phyloP scores from a whole-genome alignment of 2,113 vertebrate genomes.

The Embiotoca jacksoni region DNA sequence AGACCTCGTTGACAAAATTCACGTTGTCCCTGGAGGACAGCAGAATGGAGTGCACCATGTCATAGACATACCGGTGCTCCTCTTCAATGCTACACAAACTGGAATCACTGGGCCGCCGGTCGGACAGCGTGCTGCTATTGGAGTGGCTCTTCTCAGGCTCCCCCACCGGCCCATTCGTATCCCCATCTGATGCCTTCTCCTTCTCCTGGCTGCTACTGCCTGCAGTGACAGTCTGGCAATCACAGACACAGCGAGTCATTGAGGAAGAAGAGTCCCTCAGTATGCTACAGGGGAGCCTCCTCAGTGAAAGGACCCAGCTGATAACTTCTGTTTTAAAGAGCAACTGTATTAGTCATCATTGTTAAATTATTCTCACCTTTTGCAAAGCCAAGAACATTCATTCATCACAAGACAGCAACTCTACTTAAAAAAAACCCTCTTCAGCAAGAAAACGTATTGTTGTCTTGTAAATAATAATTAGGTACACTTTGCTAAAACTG shows the following conservation, averaged over 20 bases:
- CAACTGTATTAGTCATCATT: not conserved
- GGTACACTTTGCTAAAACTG: not conserved
- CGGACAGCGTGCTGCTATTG: conserved; percentile 92
- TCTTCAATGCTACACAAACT: conserved; percentile 97
- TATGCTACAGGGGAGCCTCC: not conserved
- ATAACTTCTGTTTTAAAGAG: not conserved
- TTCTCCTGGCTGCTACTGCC: conserved; percentile 86
- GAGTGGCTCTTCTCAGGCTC: conserved; percentile 92
- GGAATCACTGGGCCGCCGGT: conserved; percentile 90
- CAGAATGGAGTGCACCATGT: conserved; percentile 95
- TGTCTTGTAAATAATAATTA: not conserved
- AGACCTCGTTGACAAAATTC: conserved; percentile 98
- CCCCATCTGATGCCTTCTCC: conserved; percentile 84
- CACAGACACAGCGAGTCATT: conserved; percentile 24
- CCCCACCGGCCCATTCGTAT: conserved; percentile 61
- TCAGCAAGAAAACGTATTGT: too few relatives aligned
- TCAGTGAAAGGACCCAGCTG: not conserved
- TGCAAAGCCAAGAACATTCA: too few relatives aligned
- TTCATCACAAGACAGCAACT: too few relatives aligned
- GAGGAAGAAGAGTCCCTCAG: not conserved
- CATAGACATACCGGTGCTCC: conserved; percentile 90
- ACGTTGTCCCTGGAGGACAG: conserved; percentile 95
- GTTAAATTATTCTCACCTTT: not conserved
- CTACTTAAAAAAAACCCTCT: too few relatives aligned
- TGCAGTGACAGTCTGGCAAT: conserved; percentile 86